These are phyloP conservation scores for Gonatopus flavifemur DNA, from an alignment of 1,140 invertebrate species.

Conservation along the genomic window DNA sequence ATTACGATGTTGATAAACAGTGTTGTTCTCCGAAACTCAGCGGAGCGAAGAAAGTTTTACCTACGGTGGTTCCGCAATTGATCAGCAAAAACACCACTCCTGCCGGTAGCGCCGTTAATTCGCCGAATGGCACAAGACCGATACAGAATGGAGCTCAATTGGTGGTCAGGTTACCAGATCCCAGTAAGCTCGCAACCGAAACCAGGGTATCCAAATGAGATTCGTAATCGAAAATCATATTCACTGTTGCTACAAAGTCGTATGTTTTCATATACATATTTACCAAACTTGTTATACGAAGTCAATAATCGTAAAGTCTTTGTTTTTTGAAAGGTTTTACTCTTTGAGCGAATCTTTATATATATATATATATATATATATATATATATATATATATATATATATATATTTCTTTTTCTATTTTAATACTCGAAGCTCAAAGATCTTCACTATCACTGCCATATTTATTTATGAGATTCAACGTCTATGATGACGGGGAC, in stretches of 20 bases:
- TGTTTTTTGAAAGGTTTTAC: too few species aligned
- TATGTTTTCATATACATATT: conserved; percentile 2
- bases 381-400: too few species aligned
- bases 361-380: too few species aligned
- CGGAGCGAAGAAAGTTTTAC: conserved; percentile 46
- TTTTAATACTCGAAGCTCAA: too few species aligned
- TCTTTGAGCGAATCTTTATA: too few species aligned
- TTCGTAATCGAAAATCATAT: neutral
- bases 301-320: too few species aligned
- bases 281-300: neutral
- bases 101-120: conserved; percentile 16
- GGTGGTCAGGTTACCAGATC: conserved; percentile 48
- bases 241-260: neutral
- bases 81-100: neutral
- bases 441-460: too few species aligned
- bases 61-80: conserved; percentile 20
- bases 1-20: conserved; percentile 39
- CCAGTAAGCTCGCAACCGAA: conserved; percentile 45
- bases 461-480: too few species aligned
- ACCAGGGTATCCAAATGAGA: conserved; percentile 46
- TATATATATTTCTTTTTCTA: too few species aligned
- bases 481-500: too few species aligned
- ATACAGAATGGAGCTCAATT: conserved; percentile 48
- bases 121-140: conserved; percentile 30
- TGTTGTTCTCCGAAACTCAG: conserved; percentile 49